Percentiles rank a stretch among this genome's conserved stretches.
Conservation (phyloP, 2,888 invertebrate genomes). For the Cheilosia impressa region DNA sequence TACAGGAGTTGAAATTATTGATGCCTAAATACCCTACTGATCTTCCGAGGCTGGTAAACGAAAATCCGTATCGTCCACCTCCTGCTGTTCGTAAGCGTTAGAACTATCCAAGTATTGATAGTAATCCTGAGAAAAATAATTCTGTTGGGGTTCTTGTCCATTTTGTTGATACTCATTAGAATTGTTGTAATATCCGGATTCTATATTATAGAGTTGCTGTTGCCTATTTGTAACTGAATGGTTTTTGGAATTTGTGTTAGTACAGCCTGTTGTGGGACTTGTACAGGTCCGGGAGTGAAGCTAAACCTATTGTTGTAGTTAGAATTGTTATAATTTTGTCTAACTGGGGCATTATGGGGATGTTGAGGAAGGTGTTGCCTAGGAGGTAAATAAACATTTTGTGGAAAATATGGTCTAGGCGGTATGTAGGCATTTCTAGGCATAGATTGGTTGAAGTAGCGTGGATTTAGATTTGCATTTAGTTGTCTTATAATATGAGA, state of each 20-base stretch:
- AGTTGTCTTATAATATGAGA: too few species aligned
- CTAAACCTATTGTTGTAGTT: too few species aligned
- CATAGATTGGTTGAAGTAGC: too few species aligned
- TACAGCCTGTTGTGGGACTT: background rate
- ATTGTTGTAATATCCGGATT: background rate
- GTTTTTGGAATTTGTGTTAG: background rate
- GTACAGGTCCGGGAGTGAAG: too few species aligned
- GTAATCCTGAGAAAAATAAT: background rate
- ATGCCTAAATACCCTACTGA: conserved; percentile 64
- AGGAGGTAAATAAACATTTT: too few species aligned
- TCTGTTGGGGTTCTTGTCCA: background rate
- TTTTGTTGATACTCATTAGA: background rate
- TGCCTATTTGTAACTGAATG: background rate
- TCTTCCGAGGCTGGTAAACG: conserved; percentile 23
- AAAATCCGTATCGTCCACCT: background rate
- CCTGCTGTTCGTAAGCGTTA: background rate
- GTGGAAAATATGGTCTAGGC: too few species aligned
- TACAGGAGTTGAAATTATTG: conserved; percentile 1
- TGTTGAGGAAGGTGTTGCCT: too few species aligned
- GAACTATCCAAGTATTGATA: too few species aligned
- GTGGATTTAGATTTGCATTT: too few species aligned
- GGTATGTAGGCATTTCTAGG: too few species aligned
- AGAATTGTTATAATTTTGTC: too few species aligned
- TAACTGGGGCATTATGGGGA: too few species aligned
- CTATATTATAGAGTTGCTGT: background rate